Evolutionary conservation across 1,140 invertebrate species (phyloP).

Genomic region (Stratiolaelaps scimitus): DNA sequence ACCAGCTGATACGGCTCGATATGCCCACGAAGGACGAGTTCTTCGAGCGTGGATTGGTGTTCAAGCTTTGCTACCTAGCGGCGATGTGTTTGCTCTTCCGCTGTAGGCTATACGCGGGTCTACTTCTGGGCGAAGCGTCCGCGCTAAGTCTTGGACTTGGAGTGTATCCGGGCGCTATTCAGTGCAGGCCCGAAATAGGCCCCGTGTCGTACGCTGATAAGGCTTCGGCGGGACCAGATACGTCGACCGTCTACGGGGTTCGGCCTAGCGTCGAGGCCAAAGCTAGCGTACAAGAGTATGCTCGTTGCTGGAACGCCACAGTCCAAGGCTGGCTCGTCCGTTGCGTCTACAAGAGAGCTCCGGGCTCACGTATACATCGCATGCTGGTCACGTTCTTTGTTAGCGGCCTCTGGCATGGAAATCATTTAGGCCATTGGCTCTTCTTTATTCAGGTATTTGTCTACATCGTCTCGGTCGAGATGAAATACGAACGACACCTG

Average conservation of each 20-base stretch:
- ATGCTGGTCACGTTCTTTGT: not conserved
- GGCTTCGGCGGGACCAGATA: not conserved
- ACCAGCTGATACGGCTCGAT: not conserved
- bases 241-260: not conserved
- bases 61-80: not conserved
- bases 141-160: not conserved
- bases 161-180: not conserved
- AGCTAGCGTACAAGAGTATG: not conserved
- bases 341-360: not conserved
- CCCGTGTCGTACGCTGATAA: not conserved
- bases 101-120: not conserved
- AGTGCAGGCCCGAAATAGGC: not conserved
- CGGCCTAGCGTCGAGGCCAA: not conserved
- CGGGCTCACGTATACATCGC: not conserved
- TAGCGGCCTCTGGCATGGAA: constrained; percentile 4
- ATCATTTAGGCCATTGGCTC: not conserved
- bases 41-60: not conserved
- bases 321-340: constrained; percentile 16
- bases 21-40: not conserved
- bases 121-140: not conserved
- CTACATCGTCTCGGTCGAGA: not conserved
- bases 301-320: not conserved
- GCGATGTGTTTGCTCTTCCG: constrained; percentile 1
- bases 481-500: not conserved
- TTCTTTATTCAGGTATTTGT: constrained; percentile 9